These are phyloP conservation scores for Amblyteles armatorius DNA, from an alignment of 2,888 invertebrate species.

Conservation along the genomic window DNA sequence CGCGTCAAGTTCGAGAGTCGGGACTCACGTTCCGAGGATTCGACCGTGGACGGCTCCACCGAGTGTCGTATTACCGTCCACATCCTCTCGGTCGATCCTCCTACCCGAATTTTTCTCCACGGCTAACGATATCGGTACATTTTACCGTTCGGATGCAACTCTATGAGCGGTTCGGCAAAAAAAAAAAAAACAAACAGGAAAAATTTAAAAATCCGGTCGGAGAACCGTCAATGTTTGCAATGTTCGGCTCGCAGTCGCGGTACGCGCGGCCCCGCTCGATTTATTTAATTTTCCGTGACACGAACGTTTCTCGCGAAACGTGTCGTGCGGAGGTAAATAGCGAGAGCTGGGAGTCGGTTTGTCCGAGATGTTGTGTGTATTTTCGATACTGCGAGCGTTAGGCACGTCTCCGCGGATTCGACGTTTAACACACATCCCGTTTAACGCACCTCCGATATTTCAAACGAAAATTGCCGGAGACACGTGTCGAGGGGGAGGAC, in stretches of 20 bases:
- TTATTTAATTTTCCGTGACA: slow-evolving; percentile 64
- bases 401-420: slow-evolving; percentile 42
- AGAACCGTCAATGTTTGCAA: neutral
- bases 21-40: slow-evolving; percentile 57
- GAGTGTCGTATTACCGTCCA: slow-evolving; percentile 64
- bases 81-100: slow-evolving; percentile 19
- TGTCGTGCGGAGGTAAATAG: slow-evolving; percentile 60
- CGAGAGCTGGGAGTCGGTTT: neutral
- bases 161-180: neutral
- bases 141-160: neutral
- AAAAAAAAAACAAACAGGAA: neutral
- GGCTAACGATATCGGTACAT: neutral
- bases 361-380: slow-evolving; percentile 39
- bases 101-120: slow-evolving; percentile 13
- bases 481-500: slow-evolving; percentile 43
- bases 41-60: slow-evolving; percentile 53
- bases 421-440: slow-evolving; percentile 21
- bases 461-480: slow-evolving; percentile 10
- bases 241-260: neutral
- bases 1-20: slow-evolving; percentile 40
- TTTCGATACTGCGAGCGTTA: slow-evolving; percentile 42
- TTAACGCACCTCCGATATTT: slow-evolving; percentile 9
- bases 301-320: slow-evolving; percentile 56
- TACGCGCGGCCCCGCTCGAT: slow-evolving; percentile 53
- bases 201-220: neutral